Percentiles rank a stretch among this genome's conserved stretches.
Conservation (phyloP, 2,888 invertebrate genomes). For the Macaria liturata region DNA sequence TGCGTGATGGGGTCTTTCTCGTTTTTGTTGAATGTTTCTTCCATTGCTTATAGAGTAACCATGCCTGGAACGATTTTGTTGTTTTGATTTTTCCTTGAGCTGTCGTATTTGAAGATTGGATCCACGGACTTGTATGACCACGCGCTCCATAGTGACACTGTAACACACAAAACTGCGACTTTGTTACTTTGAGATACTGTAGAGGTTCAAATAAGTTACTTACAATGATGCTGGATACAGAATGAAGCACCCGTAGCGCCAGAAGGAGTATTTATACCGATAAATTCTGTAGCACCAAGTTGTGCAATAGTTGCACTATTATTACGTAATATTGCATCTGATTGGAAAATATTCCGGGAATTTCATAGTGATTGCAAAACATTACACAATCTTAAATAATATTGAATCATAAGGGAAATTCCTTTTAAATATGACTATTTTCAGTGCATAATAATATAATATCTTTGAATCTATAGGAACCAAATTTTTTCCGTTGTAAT, state of each 20-base stretch:
- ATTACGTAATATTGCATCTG: constrained; percentile 17
- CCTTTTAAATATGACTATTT: no score
- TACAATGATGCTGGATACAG: background rate
- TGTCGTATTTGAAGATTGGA: background rate
- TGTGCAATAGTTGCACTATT: constrained; percentile 5
- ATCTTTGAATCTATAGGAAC: no score
- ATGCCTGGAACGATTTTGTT: background rate
- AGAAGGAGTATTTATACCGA: constrained; percentile 6
- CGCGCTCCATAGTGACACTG: constrained; percentile 19
- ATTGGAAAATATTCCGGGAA: constrained; percentile 7
- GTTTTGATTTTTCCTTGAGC: background rate
- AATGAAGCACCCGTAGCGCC: constrained; percentile 3
- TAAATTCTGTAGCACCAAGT: background rate
- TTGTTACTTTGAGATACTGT: constrained; percentile 1
- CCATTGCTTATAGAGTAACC: constrained; percentile 6
- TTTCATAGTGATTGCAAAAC: background rate
- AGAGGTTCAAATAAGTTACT: constrained; percentile 1
- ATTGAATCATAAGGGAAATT: no score
- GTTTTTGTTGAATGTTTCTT: background rate
- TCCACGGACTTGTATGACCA: constrained; percentile 22
- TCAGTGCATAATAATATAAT: no score
- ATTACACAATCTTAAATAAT: no score
- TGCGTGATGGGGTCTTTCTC: no score
- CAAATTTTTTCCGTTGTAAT: no score
- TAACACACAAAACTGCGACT: constrained; percentile 11